phyloP scores from a whole-genome alignment of 2,797 vertebrate species.

The Macroramphosus scolopax region DNA sequence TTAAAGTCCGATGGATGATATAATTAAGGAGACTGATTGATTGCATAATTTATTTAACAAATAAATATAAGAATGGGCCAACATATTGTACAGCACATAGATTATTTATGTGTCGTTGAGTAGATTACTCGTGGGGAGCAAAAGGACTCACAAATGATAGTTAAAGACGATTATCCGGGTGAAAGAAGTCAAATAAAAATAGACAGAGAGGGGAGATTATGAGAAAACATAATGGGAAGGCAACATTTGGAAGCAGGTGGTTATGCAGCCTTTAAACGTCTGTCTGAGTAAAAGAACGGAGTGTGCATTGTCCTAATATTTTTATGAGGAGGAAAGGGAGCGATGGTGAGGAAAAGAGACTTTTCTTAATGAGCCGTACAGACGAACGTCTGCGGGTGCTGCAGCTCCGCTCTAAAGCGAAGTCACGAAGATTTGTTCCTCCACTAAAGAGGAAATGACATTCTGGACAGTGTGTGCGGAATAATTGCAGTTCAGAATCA shows the following conservation, averaged over 20 bases:
- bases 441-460: conserved; percentile 16
- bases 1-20: too few relatives aligned
- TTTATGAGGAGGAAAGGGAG: conserved; percentile 34
- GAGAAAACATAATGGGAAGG: conserved; percentile 11
- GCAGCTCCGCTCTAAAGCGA: conserved; percentile 29
- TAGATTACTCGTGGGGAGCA: too few relatives aligned
- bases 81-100: too few relatives aligned
- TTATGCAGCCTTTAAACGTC: conserved; percentile 33
- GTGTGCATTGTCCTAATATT: conserved; percentile 26
- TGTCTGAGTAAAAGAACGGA: conserved; percentile 20
- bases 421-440: conserved; percentile 35
- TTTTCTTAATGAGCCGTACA: conserved; percentile 58
- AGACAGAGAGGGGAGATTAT: too few relatives aligned
- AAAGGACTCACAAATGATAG: too few relatives aligned
- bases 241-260: conserved; percentile 17
- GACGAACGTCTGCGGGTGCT: conserved; percentile 36
- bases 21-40: too few relatives aligned
- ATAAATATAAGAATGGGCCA: too few relatives aligned
- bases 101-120: too few relatives aligned
- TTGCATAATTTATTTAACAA: too few relatives aligned
- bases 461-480: conserved; percentile 17
- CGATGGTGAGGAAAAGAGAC: conserved; percentile 21
- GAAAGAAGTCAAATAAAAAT: too few relatives aligned
- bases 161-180: too few relatives aligned
- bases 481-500: conserved; percentile 24